These are phyloP conservation scores for Mongoloraphidia duomilia DNA, from an alignment of 2,888 invertebrate species.

Conservation along the genomic window DNA sequence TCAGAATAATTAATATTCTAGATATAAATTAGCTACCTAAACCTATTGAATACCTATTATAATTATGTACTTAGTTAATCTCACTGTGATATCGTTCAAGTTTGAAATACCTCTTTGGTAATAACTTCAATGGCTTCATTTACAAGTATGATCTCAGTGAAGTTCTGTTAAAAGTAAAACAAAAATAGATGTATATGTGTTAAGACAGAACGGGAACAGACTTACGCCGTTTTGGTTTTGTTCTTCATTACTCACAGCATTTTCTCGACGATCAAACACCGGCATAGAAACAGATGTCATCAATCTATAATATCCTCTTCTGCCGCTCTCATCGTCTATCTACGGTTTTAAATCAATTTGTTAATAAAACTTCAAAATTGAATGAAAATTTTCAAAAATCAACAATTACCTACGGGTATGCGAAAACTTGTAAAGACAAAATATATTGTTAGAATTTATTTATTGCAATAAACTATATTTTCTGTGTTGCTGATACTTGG, in stretches of 20 bases:
- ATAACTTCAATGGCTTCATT: constrained; percentile 90
- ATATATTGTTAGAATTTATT: no score
- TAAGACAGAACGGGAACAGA: background rate
- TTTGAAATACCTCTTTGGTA: constrained; percentile 75
- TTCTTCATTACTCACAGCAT: constrained; percentile 50
- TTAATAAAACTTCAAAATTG: no score
- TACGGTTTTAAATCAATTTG: no score
- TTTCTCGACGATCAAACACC: constrained; percentile 75
- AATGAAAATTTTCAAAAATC: no score
- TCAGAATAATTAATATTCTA: background rate
- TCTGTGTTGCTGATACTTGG: no score
- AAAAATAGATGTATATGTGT: constrained; percentile 2
- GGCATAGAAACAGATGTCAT: constrained; percentile 91
- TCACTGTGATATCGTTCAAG: background rate
- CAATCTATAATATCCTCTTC: constrained; percentile 42
- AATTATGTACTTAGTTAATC: no score
- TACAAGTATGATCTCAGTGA: constrained; percentile 89
- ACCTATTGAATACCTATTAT: no score
- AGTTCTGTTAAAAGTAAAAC: constrained; percentile 51
- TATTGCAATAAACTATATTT: no score
- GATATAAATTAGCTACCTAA: no score
- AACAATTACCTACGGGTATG: no score
- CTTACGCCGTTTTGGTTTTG: constrained; percentile 4
- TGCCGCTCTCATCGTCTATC: no score
- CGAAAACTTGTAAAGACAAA: no score